phyloP scores from a whole-genome alignment of 1,140 invertebrate genomes.

The Cyphomyrmex costatus region DNA sequence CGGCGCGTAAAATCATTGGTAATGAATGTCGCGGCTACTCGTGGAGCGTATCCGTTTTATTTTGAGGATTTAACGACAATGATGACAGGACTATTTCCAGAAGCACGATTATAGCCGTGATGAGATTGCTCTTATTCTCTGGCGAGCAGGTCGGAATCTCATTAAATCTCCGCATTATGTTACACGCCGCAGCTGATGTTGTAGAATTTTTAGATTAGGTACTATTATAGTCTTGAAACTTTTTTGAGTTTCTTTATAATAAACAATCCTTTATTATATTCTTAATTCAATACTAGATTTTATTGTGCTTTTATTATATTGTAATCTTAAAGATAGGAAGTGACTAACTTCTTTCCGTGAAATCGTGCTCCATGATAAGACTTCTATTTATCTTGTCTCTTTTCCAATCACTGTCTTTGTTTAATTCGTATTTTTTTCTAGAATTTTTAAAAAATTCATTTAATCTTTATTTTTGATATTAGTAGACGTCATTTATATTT shows the following conservation, averaged over 20 bases:
- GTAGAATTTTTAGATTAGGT: neutral
- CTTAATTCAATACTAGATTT: neutral
- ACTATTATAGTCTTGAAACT: neutral
- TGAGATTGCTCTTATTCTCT: conserved; percentile 42
- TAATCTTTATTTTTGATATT: neutral
- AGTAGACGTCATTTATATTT: neutral
- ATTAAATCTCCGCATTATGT: neutral
- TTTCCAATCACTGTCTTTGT: neutral
- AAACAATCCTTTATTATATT: neutral
- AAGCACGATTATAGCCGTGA: conserved; percentile 30
- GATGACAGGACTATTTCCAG: conserved; percentile 53
- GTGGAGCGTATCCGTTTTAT: neutral
- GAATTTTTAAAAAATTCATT: neutral
- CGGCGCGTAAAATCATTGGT: conserved; percentile 11
- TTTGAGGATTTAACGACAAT: neutral
- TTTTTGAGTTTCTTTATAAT: neutral
- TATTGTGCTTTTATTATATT: neutral
- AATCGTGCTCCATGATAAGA: neutral
- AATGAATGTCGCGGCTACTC: conserved; percentile 2
- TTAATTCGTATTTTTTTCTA: neutral
- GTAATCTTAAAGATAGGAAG: neutral
- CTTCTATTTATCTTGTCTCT: neutral
- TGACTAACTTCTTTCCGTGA: neutral
- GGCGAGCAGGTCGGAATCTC: conserved; percentile 23
- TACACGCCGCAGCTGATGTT: neutral